Conservation (phyloP, 2,888 invertebrate genomes). For the Tromatobia lineatoria region DNA sequence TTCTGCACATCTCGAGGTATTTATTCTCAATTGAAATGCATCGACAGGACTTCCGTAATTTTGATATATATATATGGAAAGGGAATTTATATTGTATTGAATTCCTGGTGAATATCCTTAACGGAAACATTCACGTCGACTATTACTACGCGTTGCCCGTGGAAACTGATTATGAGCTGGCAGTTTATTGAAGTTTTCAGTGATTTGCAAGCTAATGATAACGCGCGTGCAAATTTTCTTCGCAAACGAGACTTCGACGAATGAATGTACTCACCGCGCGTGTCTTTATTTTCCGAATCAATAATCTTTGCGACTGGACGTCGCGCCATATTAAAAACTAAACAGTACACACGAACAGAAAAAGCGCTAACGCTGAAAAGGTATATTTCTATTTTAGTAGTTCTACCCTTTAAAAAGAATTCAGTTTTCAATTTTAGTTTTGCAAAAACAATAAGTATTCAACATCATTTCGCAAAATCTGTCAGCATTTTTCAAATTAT, state of each 20-base stretch:
- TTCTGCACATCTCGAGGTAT: neutral
- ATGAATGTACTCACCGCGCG: constrained; percentile 35
- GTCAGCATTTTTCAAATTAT: too few relatives aligned
- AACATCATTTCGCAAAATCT: too few relatives aligned
- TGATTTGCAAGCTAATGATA: constrained; percentile 26
- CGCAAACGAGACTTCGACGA: constrained; percentile 33
- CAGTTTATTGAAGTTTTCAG: constrained; percentile 45
- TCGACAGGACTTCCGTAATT: neutral
- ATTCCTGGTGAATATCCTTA: neutral
- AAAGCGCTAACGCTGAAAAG: neutral
- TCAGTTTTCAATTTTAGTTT: too few relatives aligned
- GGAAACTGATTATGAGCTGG: constrained; percentile 27
- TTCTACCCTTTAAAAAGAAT: too few relatives aligned
- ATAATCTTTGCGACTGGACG: constrained; percentile 46
- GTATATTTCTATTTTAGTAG: neutral
- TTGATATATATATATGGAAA: neutral
- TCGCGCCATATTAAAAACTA: constrained; percentile 45
- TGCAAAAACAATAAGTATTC: too few relatives aligned
- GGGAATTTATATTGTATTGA: neutral
- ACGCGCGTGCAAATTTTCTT: constrained; percentile 50
- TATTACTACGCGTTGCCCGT: neutral
- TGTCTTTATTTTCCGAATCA: constrained; percentile 58
- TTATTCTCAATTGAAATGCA: neutral
- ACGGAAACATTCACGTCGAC: neutral
- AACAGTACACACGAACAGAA: neutral